phyloP scores from a whole-genome alignment of 2,797 vertebrate species.

The Melopsittacus undulatus region DNA sequence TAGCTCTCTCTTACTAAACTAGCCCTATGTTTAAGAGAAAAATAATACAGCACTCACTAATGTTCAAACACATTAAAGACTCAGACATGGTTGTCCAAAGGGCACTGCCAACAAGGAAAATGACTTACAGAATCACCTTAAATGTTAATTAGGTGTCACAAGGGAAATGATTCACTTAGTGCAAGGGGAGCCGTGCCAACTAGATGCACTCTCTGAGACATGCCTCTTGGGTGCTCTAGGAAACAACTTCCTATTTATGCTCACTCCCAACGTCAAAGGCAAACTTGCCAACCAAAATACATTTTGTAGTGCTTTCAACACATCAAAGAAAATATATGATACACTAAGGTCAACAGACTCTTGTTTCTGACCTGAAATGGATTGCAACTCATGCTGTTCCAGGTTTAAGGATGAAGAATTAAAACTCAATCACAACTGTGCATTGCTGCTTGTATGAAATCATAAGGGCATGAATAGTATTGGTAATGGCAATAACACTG shows the following conservation, averaged over 20 bases:
- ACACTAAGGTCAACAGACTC: not conserved
- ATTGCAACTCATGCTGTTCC: not conserved
- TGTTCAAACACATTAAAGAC: constrained; percentile 29
- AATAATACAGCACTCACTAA: constrained; percentile 7
- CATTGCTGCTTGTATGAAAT: not conserved
- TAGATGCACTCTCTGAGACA: not conserved
- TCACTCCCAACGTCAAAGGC: not conserved
- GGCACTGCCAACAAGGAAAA: not conserved
- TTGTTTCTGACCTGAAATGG: not conserved
- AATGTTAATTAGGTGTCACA: not conserved
- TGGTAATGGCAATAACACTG: not conserved
- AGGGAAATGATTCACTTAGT: not conserved
- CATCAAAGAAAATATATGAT: not conserved
- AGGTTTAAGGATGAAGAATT: not conserved
- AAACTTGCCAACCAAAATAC: not conserved
- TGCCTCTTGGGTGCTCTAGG: not conserved
- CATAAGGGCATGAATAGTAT: not conserved
- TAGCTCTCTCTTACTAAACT: not conserved
- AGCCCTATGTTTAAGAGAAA: not conserved
- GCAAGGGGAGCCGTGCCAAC: not conserved
- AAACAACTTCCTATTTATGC: not conserved
- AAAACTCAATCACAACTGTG: not conserved
- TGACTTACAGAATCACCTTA: not conserved
- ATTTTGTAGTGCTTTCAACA: not conserved
- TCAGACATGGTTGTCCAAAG: not conserved